Percentiles rank a stretch among this genome's conserved stretches.
Conservation (phyloP, 2,113 vertebrate species). For the Callocephalon fimbriatum region DNA sequence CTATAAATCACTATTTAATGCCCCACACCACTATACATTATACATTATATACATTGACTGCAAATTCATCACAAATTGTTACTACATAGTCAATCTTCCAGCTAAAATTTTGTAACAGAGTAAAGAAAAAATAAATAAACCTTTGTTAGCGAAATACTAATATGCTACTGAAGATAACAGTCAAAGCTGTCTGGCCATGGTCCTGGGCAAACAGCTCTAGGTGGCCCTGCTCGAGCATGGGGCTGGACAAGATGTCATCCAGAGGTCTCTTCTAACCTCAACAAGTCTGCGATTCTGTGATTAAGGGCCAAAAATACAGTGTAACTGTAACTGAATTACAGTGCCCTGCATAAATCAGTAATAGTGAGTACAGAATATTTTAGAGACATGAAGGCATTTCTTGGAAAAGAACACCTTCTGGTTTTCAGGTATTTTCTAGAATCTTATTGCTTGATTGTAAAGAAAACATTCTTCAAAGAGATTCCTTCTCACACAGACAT, state of each 20-base stretch:
- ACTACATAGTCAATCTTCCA: background rate
- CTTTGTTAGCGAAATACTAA: background rate
- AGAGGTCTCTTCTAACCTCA: background rate
- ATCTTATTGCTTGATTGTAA: background rate
- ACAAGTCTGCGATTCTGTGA: background rate
- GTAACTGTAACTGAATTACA: background rate
- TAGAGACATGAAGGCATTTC: background rate
- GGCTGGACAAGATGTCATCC: background rate
- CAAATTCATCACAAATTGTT: background rate
- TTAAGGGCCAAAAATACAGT: background rate
- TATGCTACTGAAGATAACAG: background rate
- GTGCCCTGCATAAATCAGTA: background rate
- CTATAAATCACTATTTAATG: background rate
- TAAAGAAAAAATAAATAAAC: background rate
- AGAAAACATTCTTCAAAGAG: background rate
- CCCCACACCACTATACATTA: background rate
- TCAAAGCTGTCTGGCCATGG: background rate
- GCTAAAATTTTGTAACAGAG: background rate
- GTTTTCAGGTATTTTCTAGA: background rate
- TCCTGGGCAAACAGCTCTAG: background rate
- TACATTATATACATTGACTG: background rate
- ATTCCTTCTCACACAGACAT: background rate
- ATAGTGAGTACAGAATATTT: background rate
- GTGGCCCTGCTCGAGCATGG: fast-evolving
- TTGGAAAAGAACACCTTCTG: background rate